phyloP scores from a whole-genome alignment of 2,888 invertebrate species.

The Drosophila rellima region DNA sequence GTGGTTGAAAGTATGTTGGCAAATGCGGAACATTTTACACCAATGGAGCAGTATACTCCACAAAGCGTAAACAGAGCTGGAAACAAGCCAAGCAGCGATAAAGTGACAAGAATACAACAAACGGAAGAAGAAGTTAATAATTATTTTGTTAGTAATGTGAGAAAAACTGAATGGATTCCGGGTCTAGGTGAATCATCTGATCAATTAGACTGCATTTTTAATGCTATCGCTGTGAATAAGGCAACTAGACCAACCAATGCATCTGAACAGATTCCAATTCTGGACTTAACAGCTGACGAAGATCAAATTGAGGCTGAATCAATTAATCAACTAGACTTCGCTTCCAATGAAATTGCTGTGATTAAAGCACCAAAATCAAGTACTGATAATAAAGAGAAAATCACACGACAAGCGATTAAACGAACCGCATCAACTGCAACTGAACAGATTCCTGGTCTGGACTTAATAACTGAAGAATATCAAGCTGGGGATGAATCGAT shows the following conservation, averaged over 20 bases:
- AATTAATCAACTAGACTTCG: neutral
- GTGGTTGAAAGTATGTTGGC: constrained; percentile 1
- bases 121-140: neutral
- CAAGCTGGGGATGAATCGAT: neutral
- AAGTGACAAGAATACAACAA: neutral
- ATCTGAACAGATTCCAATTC: constrained; percentile 9
- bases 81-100: neutral
- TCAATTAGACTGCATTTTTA: neutral
- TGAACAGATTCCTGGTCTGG: constrained; percentile 16
- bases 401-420: neutral
- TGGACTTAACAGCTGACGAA: constrained; percentile 1
- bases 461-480: constrained; percentile 1
- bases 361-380: neutral
- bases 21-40: constrained; percentile 14
- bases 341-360: neutral
- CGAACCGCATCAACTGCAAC: neutral
- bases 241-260: neutral
- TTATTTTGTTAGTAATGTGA: constrained; percentile 27
- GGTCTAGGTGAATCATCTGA: neutral
- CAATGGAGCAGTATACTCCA: constrained; percentile 16
- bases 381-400: neutral
- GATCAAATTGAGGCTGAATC: neutral
- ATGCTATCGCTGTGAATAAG: neutral
- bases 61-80: neutral
- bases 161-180: too few species aligned